Percentiles rank a stretch among this genome's conserved stretches.
Conservation (phyloP, 2,888 invertebrate species). For the Eupeodes luniger region DNA sequence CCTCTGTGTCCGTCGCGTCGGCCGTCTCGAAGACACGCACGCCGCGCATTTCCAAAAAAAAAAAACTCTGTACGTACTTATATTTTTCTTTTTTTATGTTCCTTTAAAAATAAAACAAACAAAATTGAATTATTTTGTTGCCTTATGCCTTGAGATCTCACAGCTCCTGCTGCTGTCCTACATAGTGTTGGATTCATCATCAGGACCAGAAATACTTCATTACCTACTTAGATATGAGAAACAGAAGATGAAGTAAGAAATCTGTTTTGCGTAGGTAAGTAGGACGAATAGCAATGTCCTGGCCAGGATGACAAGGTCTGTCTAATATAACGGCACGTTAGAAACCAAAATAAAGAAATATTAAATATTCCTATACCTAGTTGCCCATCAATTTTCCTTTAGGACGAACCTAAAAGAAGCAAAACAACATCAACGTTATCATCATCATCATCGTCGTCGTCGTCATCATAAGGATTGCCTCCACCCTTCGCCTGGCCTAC, state of each 20-base stretch:
- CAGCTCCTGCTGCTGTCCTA: conserved; percentile 21
- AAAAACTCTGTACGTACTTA: not conserved
- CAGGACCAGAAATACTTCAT: conserved; percentile 41
- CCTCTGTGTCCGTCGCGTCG: not conserved
- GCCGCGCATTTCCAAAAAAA: not conserved
- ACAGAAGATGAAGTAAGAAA: conserved; percentile 6
- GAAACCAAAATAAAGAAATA: conserved; percentile 62
- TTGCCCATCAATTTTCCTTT: conserved; percentile 65
- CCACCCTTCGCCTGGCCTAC: not conserved
- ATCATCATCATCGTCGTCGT: conserved; percentile 12
- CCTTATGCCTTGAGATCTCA: conserved; percentile 18
- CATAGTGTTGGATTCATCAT: conserved; percentile 12
- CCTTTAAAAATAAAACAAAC: conserved; percentile 54
- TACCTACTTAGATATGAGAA: conserved; percentile 28
- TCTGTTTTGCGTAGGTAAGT: not conserved
- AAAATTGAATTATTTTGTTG: conserved; percentile 63
- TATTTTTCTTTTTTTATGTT: not conserved
- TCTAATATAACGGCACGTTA: conserved; percentile 13
- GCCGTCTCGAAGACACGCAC: no score
- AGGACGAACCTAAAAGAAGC: conserved; percentile 14
- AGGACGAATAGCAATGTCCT: not conserved
- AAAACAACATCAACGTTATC: conserved; percentile 51
- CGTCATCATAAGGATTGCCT: conserved; percentile 31
- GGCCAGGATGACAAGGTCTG: conserved; percentile 43
- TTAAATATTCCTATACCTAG: conserved; percentile 70